These are phyloP conservation scores for Tetramorium alpestre DNA, from an alignment of 1,140 invertebrate genomes.

Conservation along the genomic window DNA sequence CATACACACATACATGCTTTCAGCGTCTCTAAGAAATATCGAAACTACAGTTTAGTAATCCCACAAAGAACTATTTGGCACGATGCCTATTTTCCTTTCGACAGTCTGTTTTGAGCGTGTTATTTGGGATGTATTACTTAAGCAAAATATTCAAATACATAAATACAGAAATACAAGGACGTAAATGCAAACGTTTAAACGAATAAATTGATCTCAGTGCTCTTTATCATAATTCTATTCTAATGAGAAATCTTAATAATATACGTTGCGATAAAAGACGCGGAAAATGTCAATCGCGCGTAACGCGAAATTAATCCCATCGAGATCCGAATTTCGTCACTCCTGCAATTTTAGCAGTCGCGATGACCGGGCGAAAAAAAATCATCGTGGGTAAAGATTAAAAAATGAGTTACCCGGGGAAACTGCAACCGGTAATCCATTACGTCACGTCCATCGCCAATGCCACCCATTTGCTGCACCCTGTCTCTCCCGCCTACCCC, in stretches of 20 bases:
- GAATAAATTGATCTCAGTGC: neutral
- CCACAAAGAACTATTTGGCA: slow-evolving; percentile 66
- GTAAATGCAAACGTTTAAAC: neutral
- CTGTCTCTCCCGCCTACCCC: slow-evolving; percentile 14
- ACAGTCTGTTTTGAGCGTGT: slow-evolving; percentile 34
- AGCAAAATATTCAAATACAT: neutral
- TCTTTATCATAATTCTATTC: neutral
- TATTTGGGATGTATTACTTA: slow-evolving; percentile 67
- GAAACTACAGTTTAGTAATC: slow-evolving; percentile 66
- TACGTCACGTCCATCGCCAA: slow-evolving; percentile 60
- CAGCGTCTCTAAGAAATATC: slow-evolving; percentile 69
- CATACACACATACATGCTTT: slow-evolving; percentile 6
- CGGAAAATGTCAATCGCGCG: neutral
- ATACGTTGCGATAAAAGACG: neutral
- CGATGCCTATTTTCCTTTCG: slow-evolving; percentile 50
- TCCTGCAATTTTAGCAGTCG: slow-evolving; percentile 17
- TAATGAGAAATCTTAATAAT: slow-evolving; percentile 20
- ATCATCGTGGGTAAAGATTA: slow-evolving; percentile 48
- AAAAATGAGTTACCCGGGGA: slow-evolving; percentile 53
- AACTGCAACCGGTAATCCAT: slow-evolving; percentile 66
- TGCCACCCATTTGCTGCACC: slow-evolving; percentile 42
- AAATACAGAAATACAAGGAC: neutral
- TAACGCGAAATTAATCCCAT: slow-evolving; percentile 9
- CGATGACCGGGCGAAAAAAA: slow-evolving; percentile 34
- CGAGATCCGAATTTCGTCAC: slow-evolving; percentile 4